phyloP scores from a whole-genome alignment of 2,113 vertebrate genomes.

The Arvicanthis niloticus region DNA sequence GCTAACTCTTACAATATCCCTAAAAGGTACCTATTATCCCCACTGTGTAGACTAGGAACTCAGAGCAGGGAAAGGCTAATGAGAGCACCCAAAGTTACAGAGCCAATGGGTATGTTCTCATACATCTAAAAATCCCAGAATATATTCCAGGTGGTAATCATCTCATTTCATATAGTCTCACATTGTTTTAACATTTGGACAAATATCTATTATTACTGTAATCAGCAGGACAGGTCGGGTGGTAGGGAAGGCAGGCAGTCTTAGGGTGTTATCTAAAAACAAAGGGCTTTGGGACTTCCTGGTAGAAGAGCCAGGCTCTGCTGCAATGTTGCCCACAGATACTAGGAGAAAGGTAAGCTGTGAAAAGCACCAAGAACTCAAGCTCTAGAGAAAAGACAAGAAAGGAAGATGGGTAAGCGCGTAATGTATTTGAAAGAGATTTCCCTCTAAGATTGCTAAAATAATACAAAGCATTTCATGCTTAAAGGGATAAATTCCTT shows the following conservation, averaged over 20 bases:
- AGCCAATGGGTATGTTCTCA: background rate
- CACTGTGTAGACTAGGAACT: background rate
- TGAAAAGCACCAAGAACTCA: background rate
- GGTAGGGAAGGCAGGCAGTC: background rate
- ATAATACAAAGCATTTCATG: constrained; percentile 77
- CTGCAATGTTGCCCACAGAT: background rate
- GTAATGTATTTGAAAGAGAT: constrained; percentile 75
- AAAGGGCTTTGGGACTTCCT: background rate
- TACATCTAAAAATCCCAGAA: constrained; percentile 13
- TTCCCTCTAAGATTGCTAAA: constrained; percentile 68
- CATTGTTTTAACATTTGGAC: background rate
- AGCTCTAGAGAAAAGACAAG: constrained; percentile 11
- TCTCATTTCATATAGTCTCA: background rate
- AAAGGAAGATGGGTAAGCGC: constrained; percentile 66
- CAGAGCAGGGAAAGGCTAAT: background rate
- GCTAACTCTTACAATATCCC: background rate
- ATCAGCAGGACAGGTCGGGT: background rate
- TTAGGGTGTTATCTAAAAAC: background rate
- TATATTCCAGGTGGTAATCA: background rate
- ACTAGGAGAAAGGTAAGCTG: background rate
- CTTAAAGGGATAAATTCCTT: constrained; percentile 78
- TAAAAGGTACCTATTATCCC: background rate
- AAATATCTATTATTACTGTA: background rate
- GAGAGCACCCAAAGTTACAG: background rate
- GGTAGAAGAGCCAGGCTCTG: background rate